phyloP scores from a whole-genome alignment of 2,888 invertebrate species.

The Poecilobothrus nobilitatus region DNA sequence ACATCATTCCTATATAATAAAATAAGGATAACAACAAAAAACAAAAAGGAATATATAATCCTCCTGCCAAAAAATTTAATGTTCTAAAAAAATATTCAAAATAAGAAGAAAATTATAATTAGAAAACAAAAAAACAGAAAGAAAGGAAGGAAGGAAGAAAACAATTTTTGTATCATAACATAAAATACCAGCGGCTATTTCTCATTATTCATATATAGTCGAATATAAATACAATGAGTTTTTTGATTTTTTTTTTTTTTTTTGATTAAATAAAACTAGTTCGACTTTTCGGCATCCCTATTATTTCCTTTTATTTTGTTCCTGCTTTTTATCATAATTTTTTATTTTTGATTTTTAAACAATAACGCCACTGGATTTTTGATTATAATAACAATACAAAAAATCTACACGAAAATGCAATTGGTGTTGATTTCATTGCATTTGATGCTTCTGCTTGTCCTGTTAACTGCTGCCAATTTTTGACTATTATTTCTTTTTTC shows the following conservation, averaged over 20 bases:
- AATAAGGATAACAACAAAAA: neutral
- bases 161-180: too few relatives aligned
- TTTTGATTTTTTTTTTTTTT: too few relatives aligned
- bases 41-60: neutral
- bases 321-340: neutral
- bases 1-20: neutral
- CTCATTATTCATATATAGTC: neutral
- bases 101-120: too few relatives aligned
- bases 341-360: neutral
- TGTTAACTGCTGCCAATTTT: neutral
- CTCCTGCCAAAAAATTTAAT: neutral
- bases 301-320: neutral
- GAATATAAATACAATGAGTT: too few relatives aligned
- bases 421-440: neutral
- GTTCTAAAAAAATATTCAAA: neutral
- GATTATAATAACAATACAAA: neutral
- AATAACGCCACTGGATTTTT: constrained; percentile 2
- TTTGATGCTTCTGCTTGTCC: neutral
- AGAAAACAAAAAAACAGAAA: too few relatives aligned
- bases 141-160: too few relatives aligned
- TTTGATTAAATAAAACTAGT: neutral
- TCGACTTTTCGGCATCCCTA: neutral
- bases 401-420: neutral
- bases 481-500: neutral
- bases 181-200: neutral